Evolutionary conservation across 2,797 vertebrate species (phyloP), one percentile per base, ranked within the genome.

Genomic region (Pipistrellus pygmaeus): DNA sequence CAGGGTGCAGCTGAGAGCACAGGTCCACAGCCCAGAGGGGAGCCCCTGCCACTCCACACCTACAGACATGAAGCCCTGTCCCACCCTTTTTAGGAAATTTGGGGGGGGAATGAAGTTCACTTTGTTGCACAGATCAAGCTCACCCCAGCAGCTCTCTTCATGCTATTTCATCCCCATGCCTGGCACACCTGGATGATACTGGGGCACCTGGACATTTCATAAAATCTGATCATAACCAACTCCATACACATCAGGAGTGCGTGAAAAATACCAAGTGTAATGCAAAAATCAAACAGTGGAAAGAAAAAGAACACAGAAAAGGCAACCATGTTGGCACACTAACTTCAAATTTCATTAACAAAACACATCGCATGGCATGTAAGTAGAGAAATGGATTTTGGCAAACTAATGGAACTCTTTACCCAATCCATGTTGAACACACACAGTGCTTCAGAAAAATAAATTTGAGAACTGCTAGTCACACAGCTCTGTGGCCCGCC

Each of bases 321-420:
- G 69, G 57, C 51, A 48, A 27, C 20, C 53, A 3, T 3, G 11
- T 30, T 44, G 27, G 35, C 72, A 76, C 82, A 71, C 12, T 5
- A 38, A 92, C 55, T 30, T 51, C 62, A 11, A 21, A 83, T 10
- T 23, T 27, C 25, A 41, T 27, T 7, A 69, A 38, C 44, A 32
- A 69, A 30, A 38, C 0, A 0, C 18, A 27, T 2, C 4, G 1
- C 35, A 38, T 0, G 12, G 53, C 35, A 6, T 18, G 2, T 6
- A 6, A 21, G 8, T 0, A 27, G 30, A 81, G 20, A 81, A 83
- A 62, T 0, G 2, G 35, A 46, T 71, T n/a, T 48, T 18, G 10
- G 64, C 15, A 3, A 53, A 53, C 20, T 11, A 8, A 57, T 13
- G 13, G 6, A 25, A 66, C 32, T 41, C 62, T 35, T 8, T 5